Evolutionary conservation across 1,140 invertebrate genomes (phyloP).

Genomic region (Caenorhabditis tropicalis): DNA sequence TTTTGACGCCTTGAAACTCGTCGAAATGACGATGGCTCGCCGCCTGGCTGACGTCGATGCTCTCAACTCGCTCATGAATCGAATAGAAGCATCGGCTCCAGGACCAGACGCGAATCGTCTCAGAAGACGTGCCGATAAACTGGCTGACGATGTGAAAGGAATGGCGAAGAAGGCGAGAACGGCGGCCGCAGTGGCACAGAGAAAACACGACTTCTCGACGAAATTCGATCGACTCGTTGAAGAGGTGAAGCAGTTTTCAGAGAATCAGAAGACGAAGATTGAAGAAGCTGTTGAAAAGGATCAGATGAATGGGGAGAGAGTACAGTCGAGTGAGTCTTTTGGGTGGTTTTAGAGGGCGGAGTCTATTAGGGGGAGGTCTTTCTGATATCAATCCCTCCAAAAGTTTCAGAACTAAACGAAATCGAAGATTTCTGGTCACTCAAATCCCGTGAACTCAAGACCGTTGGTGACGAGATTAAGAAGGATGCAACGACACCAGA

Average conservation of each 20-base stretch:
- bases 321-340: slow-evolving; percentile 2
- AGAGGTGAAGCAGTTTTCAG: neutral
- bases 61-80: slow-evolving; percentile 49
- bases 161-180: slow-evolving; percentile 41
- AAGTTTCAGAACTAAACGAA: slow-evolving; percentile 39
- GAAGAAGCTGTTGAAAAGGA: slow-evolving; percentile 6
- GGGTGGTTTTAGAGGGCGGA: too few species aligned
- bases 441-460: slow-evolving; percentile 6
- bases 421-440: slow-evolving; percentile 3
- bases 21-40: slow-evolving; percentile 38
- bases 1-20: slow-evolving; percentile 28
- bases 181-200: slow-evolving; percentile 24
- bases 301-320: slow-evolving; percentile 23
- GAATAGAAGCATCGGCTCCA: slow-evolving; percentile 74
- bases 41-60: slow-evolving; percentile 50
- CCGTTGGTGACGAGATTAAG: slow-evolving; percentile 78
- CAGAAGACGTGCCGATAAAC: slow-evolving; percentile 50
- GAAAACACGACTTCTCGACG: neutral
- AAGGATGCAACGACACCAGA: slow-evolving; percentile 77
- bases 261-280: slow-evolving; percentile 5
- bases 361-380: neutral
- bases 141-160: slow-evolving; percentile 37
- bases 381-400: neutral
- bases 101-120: slow-evolving; percentile 55
- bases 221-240: slow-evolving; percentile 32